phyloP scores from a whole-genome alignment of 2,797 vertebrate genomes.

The Hydrocynus forskahlii region DNA sequence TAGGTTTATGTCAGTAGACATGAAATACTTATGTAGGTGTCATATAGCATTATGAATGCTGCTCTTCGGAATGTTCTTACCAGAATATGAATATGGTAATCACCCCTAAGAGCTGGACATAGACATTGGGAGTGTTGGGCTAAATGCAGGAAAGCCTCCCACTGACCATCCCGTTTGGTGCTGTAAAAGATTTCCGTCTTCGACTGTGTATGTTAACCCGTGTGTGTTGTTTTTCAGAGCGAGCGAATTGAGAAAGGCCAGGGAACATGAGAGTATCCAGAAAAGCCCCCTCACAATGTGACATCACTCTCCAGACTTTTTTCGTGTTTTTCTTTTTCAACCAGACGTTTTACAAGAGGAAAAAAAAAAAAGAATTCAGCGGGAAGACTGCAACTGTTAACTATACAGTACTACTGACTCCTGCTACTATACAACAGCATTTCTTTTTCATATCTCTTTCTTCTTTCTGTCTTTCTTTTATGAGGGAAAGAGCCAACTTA shows the following conservation, averaged over 20 bases:
- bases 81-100: not conserved
- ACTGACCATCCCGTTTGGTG: conserved; percentile 8
- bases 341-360: conserved; percentile 94
- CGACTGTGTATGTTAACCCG: conserved; percentile 47
- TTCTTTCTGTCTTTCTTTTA: conserved; percentile 77
- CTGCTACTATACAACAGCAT: conserved; percentile 73
- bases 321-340: conserved; percentile 90
- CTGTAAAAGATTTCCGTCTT: not conserved
- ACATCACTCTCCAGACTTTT: conserved; percentile 95
- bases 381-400: conserved; percentile 76
- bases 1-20: no score
- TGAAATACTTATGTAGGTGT: no score
- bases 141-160: not conserved
- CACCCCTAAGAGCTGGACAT: not conserved
- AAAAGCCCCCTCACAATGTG: conserved; percentile 96
- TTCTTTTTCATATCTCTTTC: conserved; percentile 74
- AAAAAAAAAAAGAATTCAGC: conserved; percentile 68
- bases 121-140: not conserved
- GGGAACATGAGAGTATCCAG: conserved; percentile 96
- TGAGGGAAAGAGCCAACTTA: conserved; percentile 68
- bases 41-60: no score
- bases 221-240: conserved; percentile 87
- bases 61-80: no score
- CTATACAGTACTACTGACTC: conserved; percentile 70
- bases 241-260: conserved; percentile 99